Conservation (phyloP, 2,888 invertebrate genomes). For the Anoplius nigerrimus region DNA sequence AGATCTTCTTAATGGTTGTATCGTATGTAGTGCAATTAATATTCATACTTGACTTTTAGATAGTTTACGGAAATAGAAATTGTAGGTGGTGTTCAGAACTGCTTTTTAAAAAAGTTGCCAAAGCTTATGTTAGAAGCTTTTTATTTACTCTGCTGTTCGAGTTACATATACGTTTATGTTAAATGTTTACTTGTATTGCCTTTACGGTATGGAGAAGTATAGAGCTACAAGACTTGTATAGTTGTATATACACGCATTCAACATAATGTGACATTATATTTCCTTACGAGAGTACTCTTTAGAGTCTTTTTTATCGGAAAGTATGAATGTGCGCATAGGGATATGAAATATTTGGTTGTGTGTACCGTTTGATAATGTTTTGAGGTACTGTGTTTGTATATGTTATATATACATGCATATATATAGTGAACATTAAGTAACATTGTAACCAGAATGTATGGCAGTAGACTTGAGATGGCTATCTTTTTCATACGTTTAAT, state of each 20-base stretch:
- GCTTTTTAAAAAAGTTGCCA: constrained; percentile 26
- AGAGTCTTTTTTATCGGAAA: constrained; percentile 22
- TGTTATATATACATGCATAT: constrained; percentile 8
- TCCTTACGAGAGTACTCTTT: constrained; percentile 26
- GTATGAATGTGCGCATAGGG: constrained; percentile 9
- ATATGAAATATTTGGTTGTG: constrained; percentile 49
- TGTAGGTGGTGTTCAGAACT: constrained; percentile 12
- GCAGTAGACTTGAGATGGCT: neutral
- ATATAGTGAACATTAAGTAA: neutral
- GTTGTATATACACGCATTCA: constrained; percentile 47
- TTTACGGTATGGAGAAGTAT: constrained; percentile 18
- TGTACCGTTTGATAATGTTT: constrained; percentile 35
- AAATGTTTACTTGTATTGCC: constrained; percentile 34
- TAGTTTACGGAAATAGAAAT: constrained; percentile 15
- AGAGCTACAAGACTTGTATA: constrained; percentile 42
- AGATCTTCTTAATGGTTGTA: constrained; percentile 46
- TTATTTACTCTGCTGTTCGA: constrained; percentile 7
- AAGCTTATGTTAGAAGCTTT: constrained; percentile 25
- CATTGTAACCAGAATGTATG: neutral
- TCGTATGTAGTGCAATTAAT: constrained; percentile 51
- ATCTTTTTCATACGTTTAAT: too few relatives aligned
- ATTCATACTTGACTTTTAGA: constrained; percentile 39
- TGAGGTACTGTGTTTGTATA: constrained; percentile 35
- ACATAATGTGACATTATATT: constrained; percentile 19
- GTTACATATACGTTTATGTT: constrained; percentile 27